Conservation (phyloP, 30 jellyfish, hydroid and myxozoan species). For the Hydractinia echinata region DNA sequence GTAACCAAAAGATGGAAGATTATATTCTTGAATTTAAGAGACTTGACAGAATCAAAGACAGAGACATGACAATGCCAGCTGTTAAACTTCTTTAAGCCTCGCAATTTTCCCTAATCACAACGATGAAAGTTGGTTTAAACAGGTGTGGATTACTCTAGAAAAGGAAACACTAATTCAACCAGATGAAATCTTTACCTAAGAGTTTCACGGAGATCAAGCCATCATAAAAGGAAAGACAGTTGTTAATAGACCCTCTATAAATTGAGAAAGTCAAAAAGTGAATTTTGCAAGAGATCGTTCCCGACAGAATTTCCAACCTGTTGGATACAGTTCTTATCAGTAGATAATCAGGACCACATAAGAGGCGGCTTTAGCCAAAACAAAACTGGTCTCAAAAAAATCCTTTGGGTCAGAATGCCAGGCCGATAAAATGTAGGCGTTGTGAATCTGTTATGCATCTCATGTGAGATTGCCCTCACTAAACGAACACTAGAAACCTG, state of each 20-base stretch:
- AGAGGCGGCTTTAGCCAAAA: not conserved
- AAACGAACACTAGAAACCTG: not conserved
- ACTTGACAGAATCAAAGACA: not conserved
- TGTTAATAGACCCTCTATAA: not conserved
- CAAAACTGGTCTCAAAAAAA: not conserved
- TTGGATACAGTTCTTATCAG: not conserved
- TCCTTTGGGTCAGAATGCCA: not conserved
- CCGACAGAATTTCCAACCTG: no score
- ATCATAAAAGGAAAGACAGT: not conserved
- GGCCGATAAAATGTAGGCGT: not conserved
- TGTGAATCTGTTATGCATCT: not conserved
- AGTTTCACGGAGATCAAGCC: conserved; percentile 11
- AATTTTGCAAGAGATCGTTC: not conserved
- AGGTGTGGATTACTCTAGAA: not conserved
- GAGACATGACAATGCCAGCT: not conserved
- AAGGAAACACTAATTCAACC: not conserved
- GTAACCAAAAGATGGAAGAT: not conserved
- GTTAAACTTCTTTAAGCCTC: not conserved
- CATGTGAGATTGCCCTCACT: not conserved
- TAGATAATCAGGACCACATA: not conserved
- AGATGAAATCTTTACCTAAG: not conserved
- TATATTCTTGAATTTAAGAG: not conserved
- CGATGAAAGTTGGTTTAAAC: not conserved
- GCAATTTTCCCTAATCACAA: not conserved
- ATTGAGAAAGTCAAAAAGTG: not conserved